A percentile compares a stretch with the other conserved stretches of the same genome.
Conservation (phyloP, 1,140 invertebrate genomes). For the Anastatus disparis region DNA sequence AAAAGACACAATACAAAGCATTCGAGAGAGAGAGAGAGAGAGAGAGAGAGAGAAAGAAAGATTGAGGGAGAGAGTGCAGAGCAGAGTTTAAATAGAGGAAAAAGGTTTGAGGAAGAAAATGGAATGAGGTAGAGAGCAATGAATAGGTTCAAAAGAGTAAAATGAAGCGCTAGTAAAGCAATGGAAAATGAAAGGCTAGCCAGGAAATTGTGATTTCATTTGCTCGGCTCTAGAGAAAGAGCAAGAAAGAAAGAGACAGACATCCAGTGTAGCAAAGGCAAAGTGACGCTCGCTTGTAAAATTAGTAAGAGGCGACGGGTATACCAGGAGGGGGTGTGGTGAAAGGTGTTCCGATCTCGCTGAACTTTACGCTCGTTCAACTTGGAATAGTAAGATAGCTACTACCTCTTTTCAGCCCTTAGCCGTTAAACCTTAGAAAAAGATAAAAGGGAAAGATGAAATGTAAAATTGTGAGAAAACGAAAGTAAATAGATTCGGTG, state of each 20-base stretch:
- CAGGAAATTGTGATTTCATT: slow-evolving; percentile 35
- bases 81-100: neutral
- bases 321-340: no score
- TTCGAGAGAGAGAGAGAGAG: no score
- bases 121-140: neutral
- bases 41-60: neutral
- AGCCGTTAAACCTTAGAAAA: neutral
- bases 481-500: neutral
- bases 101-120: neutral
- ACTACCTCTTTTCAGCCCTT: neutral
- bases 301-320: no score
- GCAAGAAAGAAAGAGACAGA: no score
- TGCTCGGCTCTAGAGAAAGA: neutral
- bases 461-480: neutral
- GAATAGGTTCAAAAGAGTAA: neutral
- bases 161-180: neutral
- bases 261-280: no score
- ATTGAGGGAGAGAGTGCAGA: no score
- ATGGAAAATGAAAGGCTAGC: slow-evolving; percentile 21
- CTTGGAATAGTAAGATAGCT: neutral
- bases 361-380: slow-evolving; percentile 9
- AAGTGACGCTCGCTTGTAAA: no score
- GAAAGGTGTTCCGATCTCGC: slow-evolving; percentile 11
- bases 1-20: no score
- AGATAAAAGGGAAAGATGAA: slow-evolving; percentile 11